Conservation (phyloP, 2,113 vertebrate genomes). For the Bubo bubo region DNA sequence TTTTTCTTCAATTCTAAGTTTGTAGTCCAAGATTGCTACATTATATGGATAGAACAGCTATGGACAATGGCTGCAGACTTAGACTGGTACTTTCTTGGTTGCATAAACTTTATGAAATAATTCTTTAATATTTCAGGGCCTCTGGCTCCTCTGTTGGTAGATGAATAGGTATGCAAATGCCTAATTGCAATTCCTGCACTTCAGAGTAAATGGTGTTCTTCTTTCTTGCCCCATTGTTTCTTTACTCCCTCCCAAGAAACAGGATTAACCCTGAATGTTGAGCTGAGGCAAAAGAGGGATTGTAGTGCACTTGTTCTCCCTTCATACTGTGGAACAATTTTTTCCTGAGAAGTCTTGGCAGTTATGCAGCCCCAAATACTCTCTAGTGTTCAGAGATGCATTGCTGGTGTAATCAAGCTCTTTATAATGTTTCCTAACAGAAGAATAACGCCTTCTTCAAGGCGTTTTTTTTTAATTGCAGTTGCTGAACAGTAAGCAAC, state of each 20-base stretch:
- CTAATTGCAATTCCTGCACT: background rate
- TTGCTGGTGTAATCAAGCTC: background rate
- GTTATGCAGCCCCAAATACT: background rate
- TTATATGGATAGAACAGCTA: background rate
- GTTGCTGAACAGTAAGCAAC: background rate
- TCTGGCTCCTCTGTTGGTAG: background rate
- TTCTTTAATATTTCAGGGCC: background rate
- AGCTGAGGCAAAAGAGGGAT: background rate
- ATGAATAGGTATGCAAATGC: background rate
- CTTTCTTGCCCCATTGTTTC: background rate
- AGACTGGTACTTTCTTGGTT: background rate
- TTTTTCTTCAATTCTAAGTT: background rate
- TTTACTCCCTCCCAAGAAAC: background rate
- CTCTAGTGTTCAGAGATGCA: background rate
- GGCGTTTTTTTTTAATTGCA: background rate
- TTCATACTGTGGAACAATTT: background rate
- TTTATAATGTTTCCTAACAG: background rate
- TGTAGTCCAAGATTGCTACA: background rate
- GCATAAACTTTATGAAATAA: background rate
- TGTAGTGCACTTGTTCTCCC: background rate
- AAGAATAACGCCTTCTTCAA: background rate
- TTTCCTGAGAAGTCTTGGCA: background rate
- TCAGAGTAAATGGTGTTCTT: background rate
- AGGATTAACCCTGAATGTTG: background rate
- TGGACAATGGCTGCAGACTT: background rate